Conservation (phyloP, 2,797 vertebrate species). For the Lutjanus argentimaculatus region DNA sequence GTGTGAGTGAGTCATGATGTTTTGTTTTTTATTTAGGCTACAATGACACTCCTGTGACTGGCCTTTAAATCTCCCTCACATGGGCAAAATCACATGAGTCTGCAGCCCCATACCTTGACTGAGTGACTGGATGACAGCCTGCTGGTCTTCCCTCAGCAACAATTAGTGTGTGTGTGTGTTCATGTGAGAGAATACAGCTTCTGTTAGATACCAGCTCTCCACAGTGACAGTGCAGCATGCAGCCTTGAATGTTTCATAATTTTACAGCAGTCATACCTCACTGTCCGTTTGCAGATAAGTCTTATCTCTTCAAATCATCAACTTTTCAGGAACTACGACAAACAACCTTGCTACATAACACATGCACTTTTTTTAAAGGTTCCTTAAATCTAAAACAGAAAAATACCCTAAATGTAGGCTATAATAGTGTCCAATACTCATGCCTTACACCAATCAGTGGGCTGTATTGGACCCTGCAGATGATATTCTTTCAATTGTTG, state of each 20-base stretch:
- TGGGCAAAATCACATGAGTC: constrained; percentile 79
- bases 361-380: not conserved
- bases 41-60: constrained; percentile 77
- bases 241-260: constrained; percentile 46
- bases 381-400: not conserved
- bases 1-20: constrained; percentile 29
- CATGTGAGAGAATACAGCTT: not conserved
- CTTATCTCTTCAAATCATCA: constrained; percentile 29
- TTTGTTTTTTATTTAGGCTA: constrained; percentile 66
- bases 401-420: not conserved
- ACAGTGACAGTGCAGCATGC: constrained; percentile 61
- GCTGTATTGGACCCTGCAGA: not conserved
- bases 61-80: constrained; percentile 82
- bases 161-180: not conserved
- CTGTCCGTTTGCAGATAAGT: constrained; percentile 28
- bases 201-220: constrained; percentile 10
- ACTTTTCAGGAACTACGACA: constrained; percentile 43
- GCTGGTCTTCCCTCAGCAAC: constrained; percentile 45
- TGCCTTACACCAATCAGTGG: accelerated
- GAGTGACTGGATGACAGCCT: constrained; percentile 57
- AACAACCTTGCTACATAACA: not conserved
- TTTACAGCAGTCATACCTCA: constrained; percentile 41
- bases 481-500: not conserved
- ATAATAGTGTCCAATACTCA: not conserved
- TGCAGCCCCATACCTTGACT: constrained; percentile 72